A percentile compares a stretch with the other conserved stretches of the same genome.
Conservation (phyloP, 2,113 vertebrate genomes). For the Sinocyclocheilus anophthalmus region DNA sequence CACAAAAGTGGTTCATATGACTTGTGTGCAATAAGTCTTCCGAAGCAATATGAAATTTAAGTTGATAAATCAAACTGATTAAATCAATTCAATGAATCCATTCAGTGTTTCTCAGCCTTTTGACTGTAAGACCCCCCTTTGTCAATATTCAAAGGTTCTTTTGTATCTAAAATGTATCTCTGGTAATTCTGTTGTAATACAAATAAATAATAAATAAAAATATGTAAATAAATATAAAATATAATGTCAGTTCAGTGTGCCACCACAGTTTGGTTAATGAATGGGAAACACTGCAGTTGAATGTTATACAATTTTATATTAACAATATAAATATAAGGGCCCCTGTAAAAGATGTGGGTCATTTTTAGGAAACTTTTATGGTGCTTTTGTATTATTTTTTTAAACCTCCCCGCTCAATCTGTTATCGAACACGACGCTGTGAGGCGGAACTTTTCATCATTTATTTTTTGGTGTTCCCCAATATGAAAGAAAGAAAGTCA, state of each 20-base stretch:
- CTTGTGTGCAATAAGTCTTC: neutral
- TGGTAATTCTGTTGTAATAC: neutral
- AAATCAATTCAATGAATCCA: neutral
- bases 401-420: too few relatives aligned
- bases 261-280: too few relatives aligned
- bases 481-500: neutral
- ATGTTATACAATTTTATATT: neutral
- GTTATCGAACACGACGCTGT: too few relatives aligned
- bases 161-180: neutral
- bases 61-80: neutral
- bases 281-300: neutral
- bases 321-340: neutral
- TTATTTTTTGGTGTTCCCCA: neutral
- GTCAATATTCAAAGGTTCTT: neutral
- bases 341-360: too few relatives aligned
- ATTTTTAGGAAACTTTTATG: neutral
- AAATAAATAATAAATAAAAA: neutral
- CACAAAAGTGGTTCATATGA: neutral
- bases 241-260: neutral
- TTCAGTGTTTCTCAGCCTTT: neutral
- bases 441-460: neutral
- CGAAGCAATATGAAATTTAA: neutral
- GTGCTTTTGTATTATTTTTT: neutral
- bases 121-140: neutral
- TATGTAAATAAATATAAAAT: neutral